These are phyloP conservation scores for Podarcis lilfordi DNA, from an alignment of 2,797 vertebrate species.

Conservation along the genomic window DNA sequence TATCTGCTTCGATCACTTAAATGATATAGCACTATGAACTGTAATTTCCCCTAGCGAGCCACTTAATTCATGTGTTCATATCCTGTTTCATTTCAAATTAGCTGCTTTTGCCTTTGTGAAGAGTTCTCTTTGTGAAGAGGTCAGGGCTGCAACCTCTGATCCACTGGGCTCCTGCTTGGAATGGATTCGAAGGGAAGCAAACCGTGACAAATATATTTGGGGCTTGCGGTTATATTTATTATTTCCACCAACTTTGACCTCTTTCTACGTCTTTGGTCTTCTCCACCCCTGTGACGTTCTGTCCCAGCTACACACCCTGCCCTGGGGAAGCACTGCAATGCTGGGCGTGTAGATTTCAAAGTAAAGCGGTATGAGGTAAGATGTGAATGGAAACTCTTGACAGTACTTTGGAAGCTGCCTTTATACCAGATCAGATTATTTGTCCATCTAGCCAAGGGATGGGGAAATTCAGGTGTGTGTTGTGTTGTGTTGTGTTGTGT, in stretches of 20 bases:
- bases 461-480: background rate
- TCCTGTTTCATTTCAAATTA: conserved; percentile 55
- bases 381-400: conserved; percentile 58
- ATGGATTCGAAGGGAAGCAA: conserved; percentile 65
- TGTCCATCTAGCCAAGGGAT: background rate
- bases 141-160: conserved; percentile 48
- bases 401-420: conserved; percentile 35
- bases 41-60: conserved; percentile 61
- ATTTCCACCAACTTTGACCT: conserved; percentile 62
- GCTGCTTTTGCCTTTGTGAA: conserved; percentile 49
- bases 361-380: conserved; percentile 66
- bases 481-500: no score
- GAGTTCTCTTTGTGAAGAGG: conserved; percentile 37
- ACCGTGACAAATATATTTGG: conserved; percentile 55
- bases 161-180: conserved; percentile 67
- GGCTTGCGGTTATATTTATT: conserved; percentile 27
- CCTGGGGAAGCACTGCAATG: conserved; percentile 52
- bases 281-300: conserved; percentile 63
- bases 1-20: conserved; percentile 56
- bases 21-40: conserved; percentile 56
- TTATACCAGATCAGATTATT: background rate
- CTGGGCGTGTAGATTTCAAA: conserved; percentile 54
- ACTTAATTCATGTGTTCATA: conserved; percentile 60
- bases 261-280: conserved; percentile 34
- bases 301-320: conserved; percentile 59